Evolutionary conservation across 2,888 invertebrate genomes (phyloP).

Genomic region (Hemicrepidius hirtus): DNA sequence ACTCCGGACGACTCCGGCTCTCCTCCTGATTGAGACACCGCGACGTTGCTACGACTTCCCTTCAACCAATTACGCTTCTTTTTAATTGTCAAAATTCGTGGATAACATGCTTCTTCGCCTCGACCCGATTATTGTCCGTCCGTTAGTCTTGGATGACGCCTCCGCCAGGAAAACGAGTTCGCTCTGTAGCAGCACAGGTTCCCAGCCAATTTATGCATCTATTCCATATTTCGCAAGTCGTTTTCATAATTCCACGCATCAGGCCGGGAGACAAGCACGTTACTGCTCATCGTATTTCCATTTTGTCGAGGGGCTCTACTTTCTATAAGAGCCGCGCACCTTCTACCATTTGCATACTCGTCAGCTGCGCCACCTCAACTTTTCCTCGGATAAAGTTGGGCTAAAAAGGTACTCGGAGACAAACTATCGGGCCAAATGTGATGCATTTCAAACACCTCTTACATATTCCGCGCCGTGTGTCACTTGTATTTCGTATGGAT

Average conservation of each 20-base stretch:
- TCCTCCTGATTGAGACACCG: slow-evolving; percentile 34
- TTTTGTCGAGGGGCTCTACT: slow-evolving; percentile 60
- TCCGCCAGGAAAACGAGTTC: slow-evolving; percentile 4
- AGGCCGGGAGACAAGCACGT: slow-evolving; percentile 69
- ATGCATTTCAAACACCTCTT: slow-evolving; percentile 70
- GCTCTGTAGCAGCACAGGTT: slow-evolving; percentile 12
- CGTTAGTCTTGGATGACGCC: slow-evolving; percentile 10
- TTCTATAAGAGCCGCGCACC: slow-evolving; percentile 60
- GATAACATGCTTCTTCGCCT: slow-evolving; percentile 22
- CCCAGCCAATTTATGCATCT: slow-evolving; percentile 70
- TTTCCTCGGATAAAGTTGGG: slow-evolving; percentile 71
- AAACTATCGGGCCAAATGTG: slow-evolving; percentile 71
- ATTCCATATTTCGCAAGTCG: slow-evolving; percentile 73
- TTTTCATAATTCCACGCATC: slow-evolving; percentile 73
- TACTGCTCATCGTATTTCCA: slow-evolving; percentile 70
- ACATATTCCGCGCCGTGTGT: slow-evolving; percentile 66
- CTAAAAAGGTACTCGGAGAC: slow-evolving; percentile 71
- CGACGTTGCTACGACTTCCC: slow-evolving; percentile 11
- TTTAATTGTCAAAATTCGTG: slow-evolving; percentile 42
- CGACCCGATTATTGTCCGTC: not conserved
- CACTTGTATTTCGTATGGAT: slow-evolving; percentile 65
- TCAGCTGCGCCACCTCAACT: slow-evolving; percentile 74
- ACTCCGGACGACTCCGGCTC: slow-evolving; percentile 34
- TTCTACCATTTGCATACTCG: slow-evolving; percentile 73
- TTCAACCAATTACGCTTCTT: slow-evolving; percentile 30